A percentile compares a stretch with the other conserved stretches of the same genome.
phyloP scores from a whole-genome alignment of 2,113 vertebrate species.

The Pteropus alecto region DNA sequence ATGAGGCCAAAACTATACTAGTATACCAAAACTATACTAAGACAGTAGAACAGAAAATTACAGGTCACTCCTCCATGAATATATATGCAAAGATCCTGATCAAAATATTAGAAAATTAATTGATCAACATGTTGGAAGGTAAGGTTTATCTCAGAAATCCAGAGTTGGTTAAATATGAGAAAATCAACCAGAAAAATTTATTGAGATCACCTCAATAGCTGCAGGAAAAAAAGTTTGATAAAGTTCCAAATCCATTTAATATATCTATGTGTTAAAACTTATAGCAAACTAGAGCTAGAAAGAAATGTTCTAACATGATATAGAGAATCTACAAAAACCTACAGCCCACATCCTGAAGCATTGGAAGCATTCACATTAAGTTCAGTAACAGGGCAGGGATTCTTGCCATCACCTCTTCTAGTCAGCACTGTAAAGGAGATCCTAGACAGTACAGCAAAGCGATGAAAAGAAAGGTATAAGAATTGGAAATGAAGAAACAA shows the following conservation, averaged over 20 bases:
- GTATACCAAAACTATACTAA: not conserved
- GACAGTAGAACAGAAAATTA: not conserved
- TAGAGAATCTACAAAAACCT: not conserved
- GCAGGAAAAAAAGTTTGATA: not conserved
- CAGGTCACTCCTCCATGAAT: not conserved
- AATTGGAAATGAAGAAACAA: not conserved
- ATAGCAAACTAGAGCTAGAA: not conserved
- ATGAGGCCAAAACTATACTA: not conserved
- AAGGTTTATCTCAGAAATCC: not conserved
- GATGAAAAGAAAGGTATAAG: not conserved
- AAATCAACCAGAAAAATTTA: not conserved
- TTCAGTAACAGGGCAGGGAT: not conserved
- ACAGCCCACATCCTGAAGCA: not conserved
- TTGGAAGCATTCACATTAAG: not conserved
- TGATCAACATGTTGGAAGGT: not conserved
- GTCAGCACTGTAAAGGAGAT: not conserved
- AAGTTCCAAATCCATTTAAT: not conserved
- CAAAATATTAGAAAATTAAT: constrained; percentile 1
- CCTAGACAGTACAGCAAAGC: not conserved
- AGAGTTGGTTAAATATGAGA: constrained; percentile 18
- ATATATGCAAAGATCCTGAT: not conserved
- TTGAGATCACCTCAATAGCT: not conserved
- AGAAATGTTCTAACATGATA: not conserved
- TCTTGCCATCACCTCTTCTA: not conserved
- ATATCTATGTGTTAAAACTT: not conserved